Evolutionary conservation across 2,888 invertebrate species (phyloP), one percentile per base, ranked within the genome.

Genomic region (Neoscelio sp.): DNA sequence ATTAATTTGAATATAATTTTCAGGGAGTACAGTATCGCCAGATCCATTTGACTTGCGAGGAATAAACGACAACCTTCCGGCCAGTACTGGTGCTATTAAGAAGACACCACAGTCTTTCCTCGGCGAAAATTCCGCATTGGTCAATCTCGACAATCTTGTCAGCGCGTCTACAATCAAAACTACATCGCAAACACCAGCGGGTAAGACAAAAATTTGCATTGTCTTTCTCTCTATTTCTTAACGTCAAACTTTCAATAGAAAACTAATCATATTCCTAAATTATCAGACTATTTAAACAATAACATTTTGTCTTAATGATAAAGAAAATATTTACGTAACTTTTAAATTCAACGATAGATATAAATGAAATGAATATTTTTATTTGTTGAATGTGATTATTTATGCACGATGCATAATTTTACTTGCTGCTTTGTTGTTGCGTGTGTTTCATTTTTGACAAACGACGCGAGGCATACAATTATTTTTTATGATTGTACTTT

Each of bases 91-190:
- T 76, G 93, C 93, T 17, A 90, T 93, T 40, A 97, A 96, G 91
- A 98, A 98, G 92, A 98, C 98, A 56, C 98, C 99, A 1, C 97
- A 97, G 84, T 95, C 96, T 86, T 99, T 99, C 92, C 94, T 99
- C 60, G 99, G 99, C 42, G 98, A 98, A 91, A 99, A 99, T 92
- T 98, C 98, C 7, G 94, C 96, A 84, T 94, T 99, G 85, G 99
- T 99, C 80, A 99, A 99, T 93, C 93, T 99, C 91, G 99, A 99
- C 92, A 97, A 99, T 90, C 94, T 99, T 89, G 96, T 99, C 85
- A 94, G 92, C 62, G 90, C 92, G 26, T 90, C 92, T 48, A 82
- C 90, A 60, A 88, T 91, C 77, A 91, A 91, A 81, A 86, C 89
- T 64, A 82, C 89, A 15, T 83, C 89, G 15, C 90, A 91, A 60